Evolutionary conservation across 1,140 invertebrate genomes (phyloP), one percentile per base, ranked within the genome.

Genomic region (Antheraea mylitta): DNA sequence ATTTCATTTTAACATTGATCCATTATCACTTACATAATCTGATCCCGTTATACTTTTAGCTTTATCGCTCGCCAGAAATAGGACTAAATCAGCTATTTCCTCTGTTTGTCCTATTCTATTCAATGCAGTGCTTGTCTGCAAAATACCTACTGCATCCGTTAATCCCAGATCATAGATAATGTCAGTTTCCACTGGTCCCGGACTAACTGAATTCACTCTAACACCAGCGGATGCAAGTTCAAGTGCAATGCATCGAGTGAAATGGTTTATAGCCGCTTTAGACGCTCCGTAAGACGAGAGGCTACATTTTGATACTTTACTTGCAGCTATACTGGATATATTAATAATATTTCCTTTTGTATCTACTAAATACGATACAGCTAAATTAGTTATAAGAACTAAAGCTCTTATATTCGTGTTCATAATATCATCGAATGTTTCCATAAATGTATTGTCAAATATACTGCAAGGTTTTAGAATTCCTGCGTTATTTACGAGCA

Each of bases 231-330:
- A 58, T 18, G 94, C 95, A 19, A 96, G 83, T 82, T 96, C 95
- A 75, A 96, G 90, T 18, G 94, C 94, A 22, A 89, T 69, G 61
- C 94, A 95, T 73, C 94, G 85, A 5, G 96, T 97, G 58, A 97
- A 92, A 76, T 96, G 96, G 86, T 97, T 95, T 9, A 97, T 66
- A 10, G 95, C 95, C 65, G 95, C 87, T 91, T 97, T 97, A 37
- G 95, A 96, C 89, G 96, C 94, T 73, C 93, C 94, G 74, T 97
- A 97, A 0, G 95, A 90, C 36, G 94, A 76, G 60, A n/a, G 92
- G 80, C 62, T 85, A 85, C 42, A 93, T 22, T 0, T 30, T 19
- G 48, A 18, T 6, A 60, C 19, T 8, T 36, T 6, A 0, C 37
- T 48, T 60, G n/a, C 65, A 19, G 64, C 71, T 16, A 96, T 94